Conservation (phyloP, 2,113 vertebrate genomes). For the Chionodraco myersi region DNA sequence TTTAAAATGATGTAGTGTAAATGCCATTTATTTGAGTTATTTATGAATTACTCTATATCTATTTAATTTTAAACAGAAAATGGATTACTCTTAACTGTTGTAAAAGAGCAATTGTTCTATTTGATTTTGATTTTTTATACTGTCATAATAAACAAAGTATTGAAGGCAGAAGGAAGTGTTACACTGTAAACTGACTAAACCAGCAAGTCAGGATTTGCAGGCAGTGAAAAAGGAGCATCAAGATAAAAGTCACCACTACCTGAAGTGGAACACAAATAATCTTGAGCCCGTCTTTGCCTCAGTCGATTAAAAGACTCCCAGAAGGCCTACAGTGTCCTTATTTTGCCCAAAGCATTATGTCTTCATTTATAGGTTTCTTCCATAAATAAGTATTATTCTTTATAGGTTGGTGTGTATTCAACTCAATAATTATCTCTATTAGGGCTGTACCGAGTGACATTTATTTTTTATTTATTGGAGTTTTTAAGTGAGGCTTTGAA, state of each 20-base stretch:
- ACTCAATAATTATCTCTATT: not conserved
- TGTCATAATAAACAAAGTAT: conserved; percentile 1
- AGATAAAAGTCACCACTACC: not conserved
- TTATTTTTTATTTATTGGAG: no score
- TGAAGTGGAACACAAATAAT: not conserved
- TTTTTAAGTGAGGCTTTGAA: no score
- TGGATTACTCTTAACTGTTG: not conserved
- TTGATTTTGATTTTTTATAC: not conserved
- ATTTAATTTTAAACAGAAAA: not conserved
- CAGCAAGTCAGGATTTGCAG: conserved; percentile 70
- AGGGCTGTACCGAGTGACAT: no score
- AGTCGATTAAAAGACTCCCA: not conserved
- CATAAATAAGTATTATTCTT: not conserved
- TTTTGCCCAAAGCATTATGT: not conserved
- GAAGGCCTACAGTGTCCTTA: not conserved
- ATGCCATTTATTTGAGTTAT: not conserved
- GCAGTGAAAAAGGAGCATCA: not conserved
- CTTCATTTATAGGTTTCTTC: not conserved
- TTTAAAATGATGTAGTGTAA: not conserved
- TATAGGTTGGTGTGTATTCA: not conserved
- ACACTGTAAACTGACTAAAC: conserved; percentile 59
- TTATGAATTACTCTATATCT: not conserved
- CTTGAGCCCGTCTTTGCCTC: not conserved
- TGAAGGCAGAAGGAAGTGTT: conserved; percentile 23
- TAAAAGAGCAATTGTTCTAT: not conserved